A percentile compares a stretch with the other conserved stretches of the same genome.
These are phyloP conservation scores for Aricia artaxerxes DNA, from an alignment of 2,888 invertebrate species.

Conservation along the genomic window DNA sequence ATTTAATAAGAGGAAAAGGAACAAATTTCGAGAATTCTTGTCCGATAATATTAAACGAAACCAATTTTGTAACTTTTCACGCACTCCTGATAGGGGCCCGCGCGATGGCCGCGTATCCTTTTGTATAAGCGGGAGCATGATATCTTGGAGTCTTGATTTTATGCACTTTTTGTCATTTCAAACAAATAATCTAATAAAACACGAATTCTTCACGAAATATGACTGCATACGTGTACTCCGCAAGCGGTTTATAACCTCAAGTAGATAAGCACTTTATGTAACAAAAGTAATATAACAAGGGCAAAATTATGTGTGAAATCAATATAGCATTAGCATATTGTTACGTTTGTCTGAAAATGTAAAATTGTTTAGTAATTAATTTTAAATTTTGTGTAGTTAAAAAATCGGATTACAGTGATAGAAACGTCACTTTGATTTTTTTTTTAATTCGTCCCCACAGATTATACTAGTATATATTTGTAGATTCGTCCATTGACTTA, in stretches of 20 bases:
- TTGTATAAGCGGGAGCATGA: constrained; percentile 88
- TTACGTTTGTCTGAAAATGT: background rate
- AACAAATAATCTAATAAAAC: constrained; percentile 57
- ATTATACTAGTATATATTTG: too few species aligned
- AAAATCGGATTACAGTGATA: background rate
- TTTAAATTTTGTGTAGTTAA: background rate
- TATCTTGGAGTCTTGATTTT: constrained; percentile 50
- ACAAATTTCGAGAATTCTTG: constrained; percentile 94
- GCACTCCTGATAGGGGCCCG: constrained; percentile 82
- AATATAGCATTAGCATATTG: background rate
- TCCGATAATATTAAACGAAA: constrained; percentile 94
- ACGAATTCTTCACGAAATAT: constrained; percentile 56
- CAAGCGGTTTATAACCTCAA: constrained; percentile 68
- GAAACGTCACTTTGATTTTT: background rate
- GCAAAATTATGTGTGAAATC: background rate
- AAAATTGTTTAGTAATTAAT: background rate
- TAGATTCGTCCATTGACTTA: too few species aligned
- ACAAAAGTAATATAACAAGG: constrained; percentile 31
- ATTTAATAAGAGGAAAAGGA: constrained; percentile 94
- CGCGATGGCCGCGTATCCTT: constrained; percentile 83
- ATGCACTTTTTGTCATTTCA: constrained; percentile 67
- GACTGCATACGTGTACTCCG: constrained; percentile 77
- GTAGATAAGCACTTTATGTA: constrained; percentile 43
- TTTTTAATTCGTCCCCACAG: too few species aligned
- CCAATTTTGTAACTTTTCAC: constrained; percentile 88